A percentile compares a stretch with the other conserved stretches of the same genome.
Evolutionary conservation across 2,113 vertebrate genomes (phyloP).

Genomic region (Atherinomorus stipes): DNA sequence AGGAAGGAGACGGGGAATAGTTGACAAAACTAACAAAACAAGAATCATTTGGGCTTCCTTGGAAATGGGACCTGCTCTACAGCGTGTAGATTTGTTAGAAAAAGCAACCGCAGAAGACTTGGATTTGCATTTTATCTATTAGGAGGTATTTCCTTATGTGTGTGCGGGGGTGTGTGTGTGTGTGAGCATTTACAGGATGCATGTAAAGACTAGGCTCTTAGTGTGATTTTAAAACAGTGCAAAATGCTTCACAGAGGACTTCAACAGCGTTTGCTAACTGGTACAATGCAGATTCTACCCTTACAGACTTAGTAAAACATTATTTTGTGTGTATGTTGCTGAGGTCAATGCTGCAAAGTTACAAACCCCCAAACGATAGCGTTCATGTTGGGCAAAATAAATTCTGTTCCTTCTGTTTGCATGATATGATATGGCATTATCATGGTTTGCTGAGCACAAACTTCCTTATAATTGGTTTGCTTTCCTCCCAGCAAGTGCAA

Average conservation of each 20-base stretch:
- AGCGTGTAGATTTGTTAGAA: neutral
- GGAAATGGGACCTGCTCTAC: too few relatives aligned
- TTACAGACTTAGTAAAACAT: constrained; percentile 10
- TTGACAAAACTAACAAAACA: constrained; percentile 40
- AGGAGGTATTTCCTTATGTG: neutral
- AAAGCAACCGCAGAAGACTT: neutral
- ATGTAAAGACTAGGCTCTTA: neutral
- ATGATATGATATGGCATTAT: constrained; percentile 69
- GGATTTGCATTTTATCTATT: neutral
- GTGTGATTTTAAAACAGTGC: constrained; percentile 19
- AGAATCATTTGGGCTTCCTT: constrained; percentile 19
- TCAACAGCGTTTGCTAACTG: neutral
- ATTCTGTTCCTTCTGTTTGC: constrained; percentile 62
- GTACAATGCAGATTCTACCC: neutral
- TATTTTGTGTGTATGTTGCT: constrained; percentile 8
- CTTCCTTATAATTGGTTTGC: constrained; percentile 68
- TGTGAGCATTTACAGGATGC: neutral
- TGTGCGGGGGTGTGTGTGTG: neutral
- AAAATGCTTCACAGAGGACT: constrained; percentile 1
- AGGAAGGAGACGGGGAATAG: constrained; percentile 16
- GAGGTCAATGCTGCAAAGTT: constrained; percentile 14
- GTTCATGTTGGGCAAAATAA: constrained; percentile 58
- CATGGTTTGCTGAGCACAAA: constrained; percentile 69
- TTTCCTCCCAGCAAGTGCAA: constrained; percentile 57
- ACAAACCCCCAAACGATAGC: constrained; percentile 12